Conservation (phyloP, 2,888 invertebrate genomes). For the Drosophila anomalata region DNA sequence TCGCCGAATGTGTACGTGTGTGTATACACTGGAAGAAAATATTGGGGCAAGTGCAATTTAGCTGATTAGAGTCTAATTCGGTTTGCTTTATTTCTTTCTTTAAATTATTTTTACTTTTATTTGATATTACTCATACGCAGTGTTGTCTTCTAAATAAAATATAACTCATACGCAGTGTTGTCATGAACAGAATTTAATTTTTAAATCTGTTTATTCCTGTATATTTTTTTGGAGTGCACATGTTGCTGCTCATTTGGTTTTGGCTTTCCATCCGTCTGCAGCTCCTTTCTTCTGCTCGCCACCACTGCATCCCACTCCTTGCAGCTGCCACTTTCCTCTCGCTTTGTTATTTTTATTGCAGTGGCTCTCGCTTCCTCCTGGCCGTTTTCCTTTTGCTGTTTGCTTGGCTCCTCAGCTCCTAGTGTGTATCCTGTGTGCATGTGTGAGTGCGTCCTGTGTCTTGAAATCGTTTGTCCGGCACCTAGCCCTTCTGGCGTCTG, state of each 20-base stretch:
- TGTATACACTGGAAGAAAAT: conserved; percentile 8
- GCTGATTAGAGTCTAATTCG: not conserved
- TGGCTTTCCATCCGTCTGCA: conserved; percentile 63
- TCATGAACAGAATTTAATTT: too few species aligned
- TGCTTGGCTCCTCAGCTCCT: conserved; percentile 33
- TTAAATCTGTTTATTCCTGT: not conserved
- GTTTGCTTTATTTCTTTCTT: not conserved
- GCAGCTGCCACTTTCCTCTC: conserved; percentile 6
- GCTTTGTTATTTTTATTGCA: conserved; percentile 73
- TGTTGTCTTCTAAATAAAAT: too few species aligned
- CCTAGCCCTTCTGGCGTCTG: conserved; percentile 47
- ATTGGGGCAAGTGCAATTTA: not conserved
- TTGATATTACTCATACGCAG: conserved; percentile 1
- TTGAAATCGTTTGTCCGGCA: conserved; percentile 47
- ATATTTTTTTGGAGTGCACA: conserved; percentile 29
- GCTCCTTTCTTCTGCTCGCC: conserved; percentile 9
- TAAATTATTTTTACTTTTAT: not conserved
- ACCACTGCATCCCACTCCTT: not conserved
- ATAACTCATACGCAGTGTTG: not conserved
- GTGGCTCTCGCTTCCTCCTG: conserved; percentile 38
- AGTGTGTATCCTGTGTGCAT: conserved; percentile 4
- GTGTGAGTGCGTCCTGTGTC: conserved; percentile 26
- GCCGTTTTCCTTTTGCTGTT: conserved; percentile 32
- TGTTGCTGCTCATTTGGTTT: conserved; percentile 67
- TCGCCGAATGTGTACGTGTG: conserved; percentile 11